Base-by-base conservation (phyloP, 1,140 invertebrate species). In the Drosophila teissieri region DNA sequence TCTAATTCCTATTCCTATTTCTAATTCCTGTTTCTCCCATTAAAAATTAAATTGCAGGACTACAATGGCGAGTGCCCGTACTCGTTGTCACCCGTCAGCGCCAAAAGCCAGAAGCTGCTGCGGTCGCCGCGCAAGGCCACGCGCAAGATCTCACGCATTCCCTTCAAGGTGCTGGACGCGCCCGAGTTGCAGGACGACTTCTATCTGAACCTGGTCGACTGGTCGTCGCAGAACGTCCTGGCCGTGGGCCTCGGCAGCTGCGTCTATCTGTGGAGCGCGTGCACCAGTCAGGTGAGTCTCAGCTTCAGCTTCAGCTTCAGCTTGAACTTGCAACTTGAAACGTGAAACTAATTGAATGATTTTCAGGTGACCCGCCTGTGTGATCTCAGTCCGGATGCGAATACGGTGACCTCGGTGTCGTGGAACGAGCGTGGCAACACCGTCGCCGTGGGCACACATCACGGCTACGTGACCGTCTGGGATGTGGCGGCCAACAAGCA, bases 161-260 rank as follows among this genome's bases (percentile, higher is more conserved):
- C 98, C 0, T 99, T 99, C 92, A 99, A 99, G 94, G 91, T 99
- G 1, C 94, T 99, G 10, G 99, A 99, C 93, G 99, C 99, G 0
- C 99, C 99, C 0, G 99, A 99, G 93, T 93, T 99, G 24, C 98
- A 99, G 93, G 99, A 99, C 93, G 99, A 99, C 93, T 99, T 99
- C 93, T 99, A 99, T 92, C 93, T 99, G 27, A 99, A 99, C 93
- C 94, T 99, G 61, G 99, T 99, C 6, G 99, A 99, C 93, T 99
- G 99, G 99, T 99, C 98, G 2, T 98, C 98, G 6, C 98, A 99
- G 92, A 99, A 99, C 93, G 98, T 99, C 6, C 94, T 99, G 19
- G 98, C 98, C 92, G 99, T 99, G n/a, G 99, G 99, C 0, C 93
- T 99, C 0, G 98, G 98, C 10, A 98, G 97, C 73, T 99, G 98